Base-by-base conservation (phyloP, 2,888 invertebrate genomes). In the Metopia argyrocephala region DNA sequence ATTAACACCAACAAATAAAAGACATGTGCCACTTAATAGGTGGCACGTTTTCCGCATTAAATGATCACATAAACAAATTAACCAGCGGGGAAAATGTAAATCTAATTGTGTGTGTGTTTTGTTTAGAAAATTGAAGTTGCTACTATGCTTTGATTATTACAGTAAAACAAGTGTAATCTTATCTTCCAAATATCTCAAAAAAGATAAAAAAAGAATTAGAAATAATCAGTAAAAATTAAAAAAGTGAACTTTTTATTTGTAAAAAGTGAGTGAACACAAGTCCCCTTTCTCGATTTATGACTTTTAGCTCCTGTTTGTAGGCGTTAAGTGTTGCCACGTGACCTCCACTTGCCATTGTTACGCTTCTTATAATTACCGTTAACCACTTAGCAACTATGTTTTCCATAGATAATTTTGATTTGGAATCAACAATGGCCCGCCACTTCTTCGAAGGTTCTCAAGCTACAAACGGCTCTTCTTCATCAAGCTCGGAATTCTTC, bases 381-480 rank as follows among this genome's bases (percentile, higher is more conserved):
- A 38, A 38, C 9, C 15, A 9, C 38, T 38, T 38, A 23, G 1
- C 38, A 12, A 38, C 1, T 38, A 93, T 93, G 93, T 93, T 93
- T 89, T 93, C 93, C 83, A 93, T 94, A 92, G 94, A 94, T 84
- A 93, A 93, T 88, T 91, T 94, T 82, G 94, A 94, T 86, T 89
- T 94, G 88, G 94, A 94, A 85, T 91, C 92, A 83, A 92, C 92
- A 81, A 93, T 94, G 90, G 94, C 93, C 83, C 91, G 94, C 5
- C 94, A 94, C 89, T 94, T 94, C 87, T 92, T 88, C 84, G 92
- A 87, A 84, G 89, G 90, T 76, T 92, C 91, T 69, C 92, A 89
- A 85, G 93, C 90, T 84, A 93, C 91, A 48, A 93, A 94, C 68
- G 93, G 94, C 0, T 93, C 93, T 20, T 92, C 92, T 64, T 93